Evolutionary conservation across 2,113 vertebrate species (phyloP).

Genomic region (Polypterus senegalus): DNA sequence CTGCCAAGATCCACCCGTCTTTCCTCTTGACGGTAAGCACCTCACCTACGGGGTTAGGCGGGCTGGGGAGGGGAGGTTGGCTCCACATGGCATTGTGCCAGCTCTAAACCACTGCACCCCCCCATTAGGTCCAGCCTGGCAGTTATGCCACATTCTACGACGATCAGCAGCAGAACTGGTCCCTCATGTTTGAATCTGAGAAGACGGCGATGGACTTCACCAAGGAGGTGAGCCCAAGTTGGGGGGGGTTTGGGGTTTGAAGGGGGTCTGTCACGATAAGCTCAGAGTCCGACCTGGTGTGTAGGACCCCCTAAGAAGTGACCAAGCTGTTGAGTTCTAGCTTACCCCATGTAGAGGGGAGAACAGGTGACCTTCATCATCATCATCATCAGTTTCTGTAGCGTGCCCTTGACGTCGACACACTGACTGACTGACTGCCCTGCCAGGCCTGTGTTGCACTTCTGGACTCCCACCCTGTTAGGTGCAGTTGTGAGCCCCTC

Average conservation of each 20-base stretch:
- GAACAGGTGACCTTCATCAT: too few species aligned
- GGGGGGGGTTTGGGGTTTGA: not conserved
- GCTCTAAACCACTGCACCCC: not conserved
- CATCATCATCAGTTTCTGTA: too few species aligned
- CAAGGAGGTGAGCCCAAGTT: constrained; percentile 62
- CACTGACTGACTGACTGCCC: too few species aligned
- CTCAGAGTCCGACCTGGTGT: not conserved
- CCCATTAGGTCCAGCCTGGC: constrained; percentile 66
- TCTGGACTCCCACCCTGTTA: too few species aligned
- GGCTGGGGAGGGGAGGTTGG: not conserved
- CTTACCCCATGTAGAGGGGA: too few species aligned
- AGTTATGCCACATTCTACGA: constrained; percentile 92
- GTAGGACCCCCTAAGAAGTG: not conserved
- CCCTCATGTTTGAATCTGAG: constrained; percentile 87
- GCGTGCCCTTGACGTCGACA: too few species aligned
- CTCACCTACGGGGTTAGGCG: not conserved
- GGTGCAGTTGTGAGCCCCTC: too few species aligned
- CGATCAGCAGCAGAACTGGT: constrained; percentile 93
- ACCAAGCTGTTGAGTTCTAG: too few species aligned
- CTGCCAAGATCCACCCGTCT: constrained; percentile 65
- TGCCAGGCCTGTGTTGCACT: too few species aligned
- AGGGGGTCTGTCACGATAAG: not conserved
- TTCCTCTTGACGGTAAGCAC: constrained; percentile 76
- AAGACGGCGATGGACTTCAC: constrained; percentile 68
- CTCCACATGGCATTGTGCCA: not conserved